These are phyloP conservation scores for Drepana arcuata DNA, from an alignment of 1,140 invertebrate species.

Conservation along the genomic window DNA sequence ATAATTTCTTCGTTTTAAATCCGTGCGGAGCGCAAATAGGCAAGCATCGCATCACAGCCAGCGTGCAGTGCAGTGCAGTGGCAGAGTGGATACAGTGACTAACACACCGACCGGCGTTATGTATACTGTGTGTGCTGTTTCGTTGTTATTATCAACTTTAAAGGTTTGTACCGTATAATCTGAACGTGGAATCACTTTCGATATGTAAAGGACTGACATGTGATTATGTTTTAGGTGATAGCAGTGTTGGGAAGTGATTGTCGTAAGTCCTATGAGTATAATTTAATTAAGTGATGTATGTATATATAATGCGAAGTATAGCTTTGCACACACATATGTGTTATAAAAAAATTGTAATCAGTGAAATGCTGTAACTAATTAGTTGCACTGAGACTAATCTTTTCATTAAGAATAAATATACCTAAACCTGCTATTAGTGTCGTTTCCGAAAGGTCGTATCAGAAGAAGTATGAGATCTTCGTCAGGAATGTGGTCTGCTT, in stretches of 20 bases:
- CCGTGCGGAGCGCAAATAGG: slow-evolving; percentile 32
- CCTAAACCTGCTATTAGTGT: too few species aligned
- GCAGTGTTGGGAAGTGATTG: slow-evolving; percentile 15
- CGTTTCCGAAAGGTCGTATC: too few species aligned
- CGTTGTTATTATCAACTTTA: slow-evolving; percentile 1
- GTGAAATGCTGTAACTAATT: slow-evolving; percentile 6
- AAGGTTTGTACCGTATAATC: slow-evolving; percentile 7
- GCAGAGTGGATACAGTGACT: slow-evolving; percentile 20
- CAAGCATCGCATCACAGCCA: slow-evolving; percentile 18
- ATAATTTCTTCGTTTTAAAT: slow-evolving; percentile 43
- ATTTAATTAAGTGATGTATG: too few species aligned
- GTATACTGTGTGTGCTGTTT: slow-evolving; percentile 6
- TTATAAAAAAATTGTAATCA: too few species aligned
- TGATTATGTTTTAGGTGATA: slow-evolving; percentile 25
- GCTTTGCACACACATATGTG: too few species aligned
- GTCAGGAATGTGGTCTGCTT: too few species aligned
- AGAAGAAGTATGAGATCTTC: too few species aligned
- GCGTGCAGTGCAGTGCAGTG: slow-evolving; percentile 27
- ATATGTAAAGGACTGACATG: too few species aligned
- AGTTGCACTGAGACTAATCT: slow-evolving; percentile 2
- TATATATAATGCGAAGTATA: too few species aligned
- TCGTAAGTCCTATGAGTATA: slow-evolving; percentile 29
- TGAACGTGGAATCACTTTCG: slow-evolving; percentile 4
- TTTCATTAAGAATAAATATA: too few species aligned
- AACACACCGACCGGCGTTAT: slow-evolving; percentile 8